phyloP scores from a whole-genome alignment of 2,113 vertebrate species.

The Cinclus mexicanus region DNA sequence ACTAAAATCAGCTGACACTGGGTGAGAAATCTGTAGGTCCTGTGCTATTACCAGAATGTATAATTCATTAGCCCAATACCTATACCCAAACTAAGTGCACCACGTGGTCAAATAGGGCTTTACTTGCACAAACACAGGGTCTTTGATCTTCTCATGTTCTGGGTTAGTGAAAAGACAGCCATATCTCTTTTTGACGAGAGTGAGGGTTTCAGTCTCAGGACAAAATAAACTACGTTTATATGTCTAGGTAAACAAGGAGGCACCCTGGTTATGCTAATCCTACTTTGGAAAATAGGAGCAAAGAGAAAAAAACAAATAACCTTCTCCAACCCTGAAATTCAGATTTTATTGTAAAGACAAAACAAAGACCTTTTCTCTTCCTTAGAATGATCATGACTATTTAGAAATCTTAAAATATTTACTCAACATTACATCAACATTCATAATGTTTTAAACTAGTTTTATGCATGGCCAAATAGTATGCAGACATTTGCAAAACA shows the following conservation, averaged over 20 bases:
- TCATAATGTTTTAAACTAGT: not conserved
- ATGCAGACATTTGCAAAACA: not conserved
- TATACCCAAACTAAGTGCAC: not conserved
- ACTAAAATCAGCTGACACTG: not conserved
- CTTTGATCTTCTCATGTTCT: not conserved
- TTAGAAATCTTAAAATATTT: conserved; percentile 10
- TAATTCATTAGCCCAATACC: not conserved
- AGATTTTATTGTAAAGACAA: not conserved
- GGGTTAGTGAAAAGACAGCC: not conserved
- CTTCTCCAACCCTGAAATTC: fast-evolving
- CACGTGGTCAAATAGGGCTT: not conserved
- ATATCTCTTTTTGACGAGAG: not conserved
- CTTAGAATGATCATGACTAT: not conserved
- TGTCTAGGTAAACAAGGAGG: not conserved
- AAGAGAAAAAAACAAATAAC: not conserved
- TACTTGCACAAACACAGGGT: not conserved
- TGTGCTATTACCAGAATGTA: not conserved
- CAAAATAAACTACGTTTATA: not conserved
- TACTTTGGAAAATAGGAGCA: not conserved
- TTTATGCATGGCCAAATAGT: not conserved
- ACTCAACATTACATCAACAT: not conserved
- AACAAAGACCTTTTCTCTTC: not conserved
- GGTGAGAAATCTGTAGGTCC: not conserved
- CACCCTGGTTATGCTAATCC: not conserved
- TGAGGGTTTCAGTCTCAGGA: not conserved